Conservation (phyloP, 2,888 invertebrate genomes). For the Lasioglossum calceatum region DNA sequence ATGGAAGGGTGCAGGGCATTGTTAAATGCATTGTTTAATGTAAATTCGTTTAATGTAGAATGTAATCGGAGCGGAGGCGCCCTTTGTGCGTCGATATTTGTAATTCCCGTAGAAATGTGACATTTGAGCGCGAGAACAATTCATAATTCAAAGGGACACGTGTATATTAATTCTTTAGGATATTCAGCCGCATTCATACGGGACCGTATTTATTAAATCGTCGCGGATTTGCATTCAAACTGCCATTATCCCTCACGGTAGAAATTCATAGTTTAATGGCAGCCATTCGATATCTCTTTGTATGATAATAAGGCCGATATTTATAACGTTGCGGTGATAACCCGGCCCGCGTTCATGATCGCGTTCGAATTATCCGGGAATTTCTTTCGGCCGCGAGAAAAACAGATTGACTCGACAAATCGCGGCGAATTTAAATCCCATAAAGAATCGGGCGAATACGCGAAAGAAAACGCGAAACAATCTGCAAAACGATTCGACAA, state of each 20-base stretch:
- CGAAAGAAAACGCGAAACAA: neutral
- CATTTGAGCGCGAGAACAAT: slow-evolving; percentile 11
- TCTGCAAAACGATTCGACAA: neutral
- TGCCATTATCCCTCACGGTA: slow-evolving; percentile 42
- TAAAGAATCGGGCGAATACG: neutral
- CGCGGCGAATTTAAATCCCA: slow-evolving; percentile 23
- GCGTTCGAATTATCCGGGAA: slow-evolving; percentile 5
- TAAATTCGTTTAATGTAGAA: slow-evolving; percentile 1
- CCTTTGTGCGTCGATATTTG: neutral
- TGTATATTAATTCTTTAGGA: neutral
- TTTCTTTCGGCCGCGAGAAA: slow-evolving; percentile 10
- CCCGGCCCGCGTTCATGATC: slow-evolving; percentile 14
- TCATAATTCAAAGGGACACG: slow-evolving; percentile 14
- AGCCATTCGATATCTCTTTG: slow-evolving; percentile 50
- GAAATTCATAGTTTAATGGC: slow-evolving; percentile 50
- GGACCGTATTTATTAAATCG: slow-evolving; percentile 32
- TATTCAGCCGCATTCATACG: neutral
- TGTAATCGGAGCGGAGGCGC: neutral
- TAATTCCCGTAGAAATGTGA: slow-evolving; percentile 14
- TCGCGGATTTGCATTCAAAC: slow-evolving; percentile 40
- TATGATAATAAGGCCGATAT: slow-evolving; percentile 55
- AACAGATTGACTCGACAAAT: slow-evolving; percentile 24
- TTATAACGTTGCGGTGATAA: slow-evolving; percentile 44
- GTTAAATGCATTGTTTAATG: slow-evolving; percentile 7
- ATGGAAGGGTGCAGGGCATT: neutral